Conservation (phyloP, 2,888 invertebrate genomes). For the Junonia oenone region DNA sequence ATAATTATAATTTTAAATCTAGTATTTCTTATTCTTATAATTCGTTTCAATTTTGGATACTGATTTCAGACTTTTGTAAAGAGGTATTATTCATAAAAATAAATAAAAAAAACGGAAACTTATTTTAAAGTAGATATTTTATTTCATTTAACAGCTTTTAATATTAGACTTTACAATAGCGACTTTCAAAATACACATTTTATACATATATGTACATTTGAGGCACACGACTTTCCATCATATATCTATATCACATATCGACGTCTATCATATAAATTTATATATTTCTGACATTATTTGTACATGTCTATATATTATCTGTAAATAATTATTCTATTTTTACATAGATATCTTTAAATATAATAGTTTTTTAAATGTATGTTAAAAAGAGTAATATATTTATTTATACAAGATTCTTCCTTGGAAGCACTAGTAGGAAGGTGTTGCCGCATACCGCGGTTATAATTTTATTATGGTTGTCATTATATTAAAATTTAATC, state of each 20-base stretch:
- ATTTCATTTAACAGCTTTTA: conserved; percentile 52
- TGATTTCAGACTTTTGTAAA: too few relatives aligned
- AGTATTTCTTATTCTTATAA: too few relatives aligned
- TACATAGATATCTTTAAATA: conserved; percentile 4
- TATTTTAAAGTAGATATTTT: conserved; percentile 53
- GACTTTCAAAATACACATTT: conserved; percentile 20
- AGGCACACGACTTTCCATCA: conserved; percentile 53
- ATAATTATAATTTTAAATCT: too few relatives aligned
- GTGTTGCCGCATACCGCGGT: background rate
- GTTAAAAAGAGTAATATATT: conserved; percentile 2
- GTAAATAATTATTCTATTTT: conserved; percentile 1
- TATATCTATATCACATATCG: conserved; percentile 73
- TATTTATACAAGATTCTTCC: background rate
- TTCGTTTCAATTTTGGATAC: too few relatives aligned
- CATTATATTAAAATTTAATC: conserved; percentile 6
- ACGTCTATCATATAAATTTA: conserved; percentile 20
- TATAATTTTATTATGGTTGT: background rate
- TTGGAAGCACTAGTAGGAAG: conserved; percentile 7
- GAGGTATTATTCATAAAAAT: too few relatives aligned
- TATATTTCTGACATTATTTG: conserved; percentile 5
- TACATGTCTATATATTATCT: conserved; percentile 14
- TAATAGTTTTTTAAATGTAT: conserved; percentile 6
- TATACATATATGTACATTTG: conserved; percentile 56
- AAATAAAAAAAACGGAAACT: conserved; percentile 20
- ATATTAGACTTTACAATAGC: conserved; percentile 44